Evolutionary conservation across 2,113 vertebrate genomes (phyloP), one percentile per base, ranked within the genome.

Genomic region (Sylvietta virens): DNA sequence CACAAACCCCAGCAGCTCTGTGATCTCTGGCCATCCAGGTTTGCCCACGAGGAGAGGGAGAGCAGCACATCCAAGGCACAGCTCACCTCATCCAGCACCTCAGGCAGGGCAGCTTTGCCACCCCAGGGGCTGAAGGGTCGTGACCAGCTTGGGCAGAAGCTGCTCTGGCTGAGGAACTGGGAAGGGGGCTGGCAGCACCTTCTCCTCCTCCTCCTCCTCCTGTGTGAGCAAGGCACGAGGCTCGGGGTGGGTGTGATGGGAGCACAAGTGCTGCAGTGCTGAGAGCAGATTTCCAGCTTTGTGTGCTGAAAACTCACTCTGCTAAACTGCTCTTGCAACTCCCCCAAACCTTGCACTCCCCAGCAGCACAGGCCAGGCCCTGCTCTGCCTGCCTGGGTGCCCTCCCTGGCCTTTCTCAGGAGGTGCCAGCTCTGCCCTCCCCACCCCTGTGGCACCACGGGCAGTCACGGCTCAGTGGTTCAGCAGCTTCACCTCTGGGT

Each of bases 401-500:
- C 27, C 16, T 28, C 54, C 35, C 6, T 2, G 45, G 42, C 31
- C 47, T 16, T 26, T 37, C 40, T 10, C 37, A n/a, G 72, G 26
- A 50, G 40, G 44, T 42, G 84, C 27, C 74, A 64, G 40, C 18
- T 56, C 56, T 72, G 37, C 40, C 33, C 72, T 91, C 54, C 42
- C 60, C 12, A 2, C n/a, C 30, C 30, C 76, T 40, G 39, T n/a
- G 48, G 39, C 37, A 8, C 12, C 9, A 9, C 3, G 6, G 53
- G 27, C 24, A 40, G 9, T 7, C 44, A 26, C 0, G 0, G 47
- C 58, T 88, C 60, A 17, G 19, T 0, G 24, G 20, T 14, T 70
- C 65, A 48, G 44, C 0, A 0, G 3, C 56, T 78, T 73, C 77
- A 27, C 44, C n/a, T 4, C 57, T 3, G 53, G 3, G 21, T 7